Evolutionary conservation across 1,140 invertebrate genomes (phyloP).

Genomic region (Subanguina moxae): DNA sequence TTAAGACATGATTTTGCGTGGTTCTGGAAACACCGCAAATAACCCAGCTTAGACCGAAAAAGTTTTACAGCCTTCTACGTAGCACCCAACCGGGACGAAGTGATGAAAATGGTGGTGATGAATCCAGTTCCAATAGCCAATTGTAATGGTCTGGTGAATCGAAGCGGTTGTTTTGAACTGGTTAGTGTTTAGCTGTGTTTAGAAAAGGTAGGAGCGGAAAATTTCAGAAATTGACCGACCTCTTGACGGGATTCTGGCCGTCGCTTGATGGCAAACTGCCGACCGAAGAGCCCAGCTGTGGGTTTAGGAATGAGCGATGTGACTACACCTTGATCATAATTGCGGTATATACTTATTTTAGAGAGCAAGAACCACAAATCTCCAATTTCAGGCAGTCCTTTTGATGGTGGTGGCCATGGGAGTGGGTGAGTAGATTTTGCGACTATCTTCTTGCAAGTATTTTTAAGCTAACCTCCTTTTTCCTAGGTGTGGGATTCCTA

Average conservation of each 20-base stretch:
- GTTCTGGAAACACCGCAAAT: too few species aligned
- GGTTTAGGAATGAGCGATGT: constrained; percentile 54
- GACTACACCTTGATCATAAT: constrained; percentile 54
- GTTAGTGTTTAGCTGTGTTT: not conserved
- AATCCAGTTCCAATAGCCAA: constrained; percentile 44
- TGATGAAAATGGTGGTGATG: constrained; percentile 56
- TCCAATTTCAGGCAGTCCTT: too few species aligned
- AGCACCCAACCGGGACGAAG: constrained; percentile 52
- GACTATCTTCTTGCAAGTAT: too few species aligned
- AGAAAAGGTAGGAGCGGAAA: constrained; percentile 7
- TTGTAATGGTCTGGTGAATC: constrained; percentile 52
- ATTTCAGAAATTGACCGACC: constrained; percentile 43
- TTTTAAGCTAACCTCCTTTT: too few species aligned
- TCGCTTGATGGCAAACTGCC: constrained; percentile 47
- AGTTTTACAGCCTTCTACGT: constrained; percentile 49
- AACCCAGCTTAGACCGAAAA: not conserved
- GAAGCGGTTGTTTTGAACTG: constrained; percentile 52
- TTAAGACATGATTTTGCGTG: too few species aligned
- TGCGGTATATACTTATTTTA: constrained; percentile 13
- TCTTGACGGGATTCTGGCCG: constrained; percentile 57
- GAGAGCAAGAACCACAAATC: too few species aligned
- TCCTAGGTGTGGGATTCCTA: constrained; percentile 38
- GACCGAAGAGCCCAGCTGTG: constrained; percentile 46
- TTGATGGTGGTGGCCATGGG: too few species aligned
- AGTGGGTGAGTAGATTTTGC: too few species aligned